Conservation (phyloP, 2,797 vertebrate species). For the Falco rusticolus region DNA sequence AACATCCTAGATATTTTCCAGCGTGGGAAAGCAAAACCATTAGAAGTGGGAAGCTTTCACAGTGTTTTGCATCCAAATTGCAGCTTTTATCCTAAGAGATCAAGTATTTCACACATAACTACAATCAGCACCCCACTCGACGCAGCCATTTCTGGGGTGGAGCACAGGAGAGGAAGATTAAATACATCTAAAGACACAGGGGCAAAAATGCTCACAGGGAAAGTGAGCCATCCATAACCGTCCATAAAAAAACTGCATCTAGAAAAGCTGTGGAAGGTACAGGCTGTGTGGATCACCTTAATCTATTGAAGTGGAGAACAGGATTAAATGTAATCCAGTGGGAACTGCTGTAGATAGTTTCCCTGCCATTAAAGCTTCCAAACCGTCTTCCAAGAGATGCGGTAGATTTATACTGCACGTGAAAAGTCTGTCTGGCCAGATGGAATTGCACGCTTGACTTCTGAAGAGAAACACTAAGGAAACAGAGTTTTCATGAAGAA, state of each 20-base stretch:
- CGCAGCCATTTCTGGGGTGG: slow-evolving; percentile 6
- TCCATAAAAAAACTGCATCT: not conserved
- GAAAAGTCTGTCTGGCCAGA: slow-evolving; percentile 58
- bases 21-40: slow-evolving; percentile 29
- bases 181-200: not conserved
- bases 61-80: slow-evolving; percentile 54
- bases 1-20: slow-evolving; percentile 22
- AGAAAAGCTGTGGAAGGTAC: not conserved
- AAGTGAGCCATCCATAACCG: not conserved
- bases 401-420: slow-evolving; percentile 25
- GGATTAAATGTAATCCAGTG: not conserved
- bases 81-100: slow-evolving; percentile 56
- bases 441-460: slow-evolving; percentile 50
- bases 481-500: slow-evolving; percentile 51
- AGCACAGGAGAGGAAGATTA: not conserved
- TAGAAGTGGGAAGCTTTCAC: slow-evolving; percentile 27
- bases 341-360: slow-evolving; percentile 5
- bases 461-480: slow-evolving; percentile 54
- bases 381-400: slow-evolving; percentile 17
- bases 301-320: not conserved
- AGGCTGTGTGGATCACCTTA: not conserved
- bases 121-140: not conserved
- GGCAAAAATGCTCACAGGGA: not conserved
- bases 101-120: slow-evolving; percentile 31
- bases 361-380: slow-evolving; percentile 22